These are phyloP conservation scores for Danaus melanippus DNA, from an alignment of 1,140 invertebrate genomes.

Conservation along the genomic window DNA sequence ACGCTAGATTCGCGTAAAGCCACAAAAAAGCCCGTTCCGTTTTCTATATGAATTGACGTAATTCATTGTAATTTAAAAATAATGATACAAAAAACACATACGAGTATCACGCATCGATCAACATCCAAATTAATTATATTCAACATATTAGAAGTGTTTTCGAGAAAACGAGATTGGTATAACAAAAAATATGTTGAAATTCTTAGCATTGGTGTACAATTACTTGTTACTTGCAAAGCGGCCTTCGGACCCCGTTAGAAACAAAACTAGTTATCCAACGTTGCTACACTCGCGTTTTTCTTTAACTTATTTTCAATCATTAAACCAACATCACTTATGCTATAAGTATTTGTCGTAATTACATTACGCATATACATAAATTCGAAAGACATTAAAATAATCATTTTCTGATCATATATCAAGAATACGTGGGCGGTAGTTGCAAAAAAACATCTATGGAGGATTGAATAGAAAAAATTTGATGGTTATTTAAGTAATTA, in stretches of 20 bases:
- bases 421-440: too few relatives aligned
- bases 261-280: neutral
- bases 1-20: conserved; percentile 52
- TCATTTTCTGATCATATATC: too few relatives aligned
- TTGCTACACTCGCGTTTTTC: conserved; percentile 3
- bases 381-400: neutral
- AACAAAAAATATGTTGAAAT: conserved; percentile 58
- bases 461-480: too few relatives aligned
- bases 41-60: conserved; percentile 58
- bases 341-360: neutral
- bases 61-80: conserved; percentile 62
- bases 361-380: neutral
- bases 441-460: too few relatives aligned
- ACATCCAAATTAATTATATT: conserved; percentile 63
- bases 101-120: conserved; percentile 62
- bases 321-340: neutral
- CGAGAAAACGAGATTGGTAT: conserved; percentile 64
- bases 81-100: conserved; percentile 45
- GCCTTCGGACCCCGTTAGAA: conserved; percentile 39
- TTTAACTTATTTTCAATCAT: neutral
- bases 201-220: conserved; percentile 57
- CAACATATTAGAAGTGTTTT: conserved; percentile 67
- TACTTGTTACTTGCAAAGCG: conserved; percentile 60
- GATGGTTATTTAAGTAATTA: too few relatives aligned
- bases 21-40: conserved; percentile 36